Base-by-base conservation (phyloP, 2,888 invertebrate genomes). In the Parelbella ahira region DNA sequence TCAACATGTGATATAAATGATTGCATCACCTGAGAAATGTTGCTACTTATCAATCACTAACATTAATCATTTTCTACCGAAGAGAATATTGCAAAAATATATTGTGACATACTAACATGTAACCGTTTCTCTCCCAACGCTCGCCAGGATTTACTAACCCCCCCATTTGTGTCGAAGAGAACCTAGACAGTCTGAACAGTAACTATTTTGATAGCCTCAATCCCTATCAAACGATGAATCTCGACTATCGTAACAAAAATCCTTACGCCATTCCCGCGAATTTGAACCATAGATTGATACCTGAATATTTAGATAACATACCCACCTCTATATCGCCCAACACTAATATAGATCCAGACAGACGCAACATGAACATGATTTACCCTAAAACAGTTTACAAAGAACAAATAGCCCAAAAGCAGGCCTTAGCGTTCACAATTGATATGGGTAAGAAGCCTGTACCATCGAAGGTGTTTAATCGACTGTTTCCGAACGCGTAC, bases 201-300 rank as follows among this genome's bases (percentile, higher is more conserved):
- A 82, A 81, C 54, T 84, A 72, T 43, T 84, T 75, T 56, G 88
- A 88, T 51, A 88, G 88, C 50, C 65, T 88, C 5, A 87, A 88
- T 49, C 69, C 70, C 0, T 76, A 69, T 47, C 72, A 72, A 43
- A 70, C 67, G 44, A 53, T 54, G 29, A 68, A 71, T 32, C 48
- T 70, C 20, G 86, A 87, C 48, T 84, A 73, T 41, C 60, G 82
- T 0, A 75, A 75, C 50, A 88, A 86, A 62, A 88, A 86, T 63
- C 88, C 88, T 52, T 88, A 88, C 54, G 88, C 84, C 50, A 88
- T 88, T 49, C 88, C 88, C 21, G 88, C 88, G 2, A 88, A 88
- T 48, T 51, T 86, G 7, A 86, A 86, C 48, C 78, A 81, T 46
- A 82, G 69, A 43, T 61, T 63, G 2, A 58, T 84, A 43, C 84